Evolutionary conservation across 2,888 invertebrate genomes (phyloP).

Genomic region (Agonopterix arenella): DNA sequence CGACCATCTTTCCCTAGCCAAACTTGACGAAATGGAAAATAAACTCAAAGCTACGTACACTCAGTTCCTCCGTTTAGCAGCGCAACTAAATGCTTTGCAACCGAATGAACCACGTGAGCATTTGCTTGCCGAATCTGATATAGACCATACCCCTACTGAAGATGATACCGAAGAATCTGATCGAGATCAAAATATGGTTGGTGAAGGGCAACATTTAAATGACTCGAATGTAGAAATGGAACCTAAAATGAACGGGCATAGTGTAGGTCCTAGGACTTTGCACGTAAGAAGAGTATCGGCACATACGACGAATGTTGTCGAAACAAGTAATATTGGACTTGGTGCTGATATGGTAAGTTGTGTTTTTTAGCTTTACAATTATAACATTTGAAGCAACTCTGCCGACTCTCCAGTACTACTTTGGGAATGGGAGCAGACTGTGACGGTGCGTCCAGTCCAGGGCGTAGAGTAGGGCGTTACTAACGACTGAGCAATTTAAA

Average conservation of each 20-base stretch:
- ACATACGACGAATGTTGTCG: conserved; percentile 41
- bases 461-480: too few species aligned
- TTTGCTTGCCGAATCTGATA: conserved; percentile 16
- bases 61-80: conserved; percentile 25
- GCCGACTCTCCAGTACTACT: too few species aligned
- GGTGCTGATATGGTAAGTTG: conserved; percentile 32
- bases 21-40: conserved; percentile 33
- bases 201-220: too few species aligned
- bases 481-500: too few species aligned
- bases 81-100: background rate
- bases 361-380: background rate
- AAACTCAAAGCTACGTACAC: conserved; percentile 28
- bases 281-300: conserved; percentile 47
- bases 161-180: background rate
- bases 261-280: conserved; percentile 16
- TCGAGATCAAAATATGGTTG: background rate
- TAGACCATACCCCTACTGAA: background rate
- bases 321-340: conserved; percentile 4
- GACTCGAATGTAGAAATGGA: too few species aligned
- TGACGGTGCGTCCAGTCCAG: too few species aligned
- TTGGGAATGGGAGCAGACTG: too few species aligned
- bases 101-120: conserved; percentile 5
- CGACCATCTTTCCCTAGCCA: conserved; percentile 16
- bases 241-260: background rate
- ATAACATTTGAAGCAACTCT: background rate